Percentiles rank a stretch among this genome's conserved stretches.
Conservation (phyloP, 2,113 vertebrate genomes). For the Sula dactylatra region DNA sequence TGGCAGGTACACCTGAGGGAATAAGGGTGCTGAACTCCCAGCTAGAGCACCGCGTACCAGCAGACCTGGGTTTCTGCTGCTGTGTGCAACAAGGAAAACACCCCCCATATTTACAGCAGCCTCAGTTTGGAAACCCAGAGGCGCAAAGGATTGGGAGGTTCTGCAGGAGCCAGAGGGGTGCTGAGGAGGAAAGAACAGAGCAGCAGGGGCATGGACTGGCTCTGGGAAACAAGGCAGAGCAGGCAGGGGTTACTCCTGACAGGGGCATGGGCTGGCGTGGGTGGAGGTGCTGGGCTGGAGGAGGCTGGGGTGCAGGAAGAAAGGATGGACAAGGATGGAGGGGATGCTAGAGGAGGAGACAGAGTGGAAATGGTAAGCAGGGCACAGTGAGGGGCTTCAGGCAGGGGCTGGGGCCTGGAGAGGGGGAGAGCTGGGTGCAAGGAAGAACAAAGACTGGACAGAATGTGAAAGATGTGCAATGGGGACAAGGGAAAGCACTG, state of each 20-base stretch:
- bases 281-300: background rate
- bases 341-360: background rate
- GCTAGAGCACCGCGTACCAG: background rate
- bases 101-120: background rate
- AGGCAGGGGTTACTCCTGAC: background rate
- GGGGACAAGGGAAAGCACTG: background rate
- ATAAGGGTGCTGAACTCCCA: background rate
- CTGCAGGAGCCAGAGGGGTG: background rate
- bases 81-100: background rate
- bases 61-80: background rate
- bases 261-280: too few relatives aligned
- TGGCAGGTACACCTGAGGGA: background rate
- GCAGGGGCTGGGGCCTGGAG: background rate
- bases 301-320: background rate
- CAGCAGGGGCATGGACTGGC: background rate
- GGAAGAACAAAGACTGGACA: background rate
- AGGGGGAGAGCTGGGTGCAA: background rate
- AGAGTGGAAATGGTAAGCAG: background rate
- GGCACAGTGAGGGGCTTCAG: background rate
- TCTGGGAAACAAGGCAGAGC: background rate
- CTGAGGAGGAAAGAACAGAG: background rate
- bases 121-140: background rate
- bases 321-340: background rate
- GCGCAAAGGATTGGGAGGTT: background rate
- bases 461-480: background rate